Evolutionary conservation across 2,797 vertebrate species (phyloP), one percentile per base, ranked within the genome.

Genomic region (Syngnathus acus): DNA sequence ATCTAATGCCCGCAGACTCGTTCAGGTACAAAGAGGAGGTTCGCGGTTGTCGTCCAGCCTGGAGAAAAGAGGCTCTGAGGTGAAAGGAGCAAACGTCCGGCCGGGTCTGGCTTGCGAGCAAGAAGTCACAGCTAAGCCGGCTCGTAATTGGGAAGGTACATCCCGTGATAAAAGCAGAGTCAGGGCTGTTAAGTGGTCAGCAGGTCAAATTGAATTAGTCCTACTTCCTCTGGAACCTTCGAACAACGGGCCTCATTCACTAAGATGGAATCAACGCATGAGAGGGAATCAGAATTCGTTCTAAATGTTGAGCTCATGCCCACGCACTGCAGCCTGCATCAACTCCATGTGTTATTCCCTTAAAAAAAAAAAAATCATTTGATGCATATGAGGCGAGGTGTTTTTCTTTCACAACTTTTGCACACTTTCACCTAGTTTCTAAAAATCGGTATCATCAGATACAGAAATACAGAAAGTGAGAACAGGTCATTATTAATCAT

Each of bases 11-110:
- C 0, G 23, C 37, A 76, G 81, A 85, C 86, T 81, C 78, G 84
- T 85, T 85, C 76, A 69, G 79, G 72, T 80, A 83, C 82, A 86
- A 84, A 83, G 77, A 74, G 83, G 78, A 85, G 85, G 87, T 86
- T 84, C 75, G 26, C 1, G 42, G 74, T 82, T 88, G 72, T 82
- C 81, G 78, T 79, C 77, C 72, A 75, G 72, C 68, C 69, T 45
- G 62, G 65, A 70, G 73, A 76, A 74, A 47, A 59, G 68, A 73
- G 68, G 51, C 84, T 79, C 77, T 53, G 67, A 40, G 66, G 68
- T 70, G n/a, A 42, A 14, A 66, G 68, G 69, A 64, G 39, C 54
- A 67, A 42, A 70, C 13, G 54, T 75, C 74, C 72, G 68, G 59
- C 74, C 72, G 68, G 55, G 68, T 74, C 59, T 37, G n/a, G 78